phyloP scores from a whole-genome alignment of 1,140 invertebrate species.

The Pinna nobilis region DNA sequence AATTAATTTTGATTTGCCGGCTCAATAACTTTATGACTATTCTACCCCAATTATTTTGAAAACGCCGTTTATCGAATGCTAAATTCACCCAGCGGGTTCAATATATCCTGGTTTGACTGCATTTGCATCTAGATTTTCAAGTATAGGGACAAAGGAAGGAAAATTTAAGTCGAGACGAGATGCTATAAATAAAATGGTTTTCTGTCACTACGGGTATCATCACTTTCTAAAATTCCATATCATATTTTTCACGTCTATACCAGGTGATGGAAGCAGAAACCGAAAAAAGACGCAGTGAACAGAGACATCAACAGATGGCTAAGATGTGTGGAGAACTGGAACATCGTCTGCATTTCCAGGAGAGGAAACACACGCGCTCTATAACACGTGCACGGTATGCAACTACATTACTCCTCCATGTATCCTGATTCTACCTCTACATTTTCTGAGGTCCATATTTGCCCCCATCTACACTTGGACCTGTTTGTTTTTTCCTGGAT shows the following conservation, averaged over 20 bases:
- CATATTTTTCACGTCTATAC: slow-evolving; percentile 45
- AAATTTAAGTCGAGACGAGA: too few species aligned
- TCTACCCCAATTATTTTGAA: too few species aligned
- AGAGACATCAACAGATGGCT: slow-evolving; percentile 88
- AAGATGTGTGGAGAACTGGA: slow-evolving; percentile 62
- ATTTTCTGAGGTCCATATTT: too few species aligned
- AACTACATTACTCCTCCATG: too few species aligned
- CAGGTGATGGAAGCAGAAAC: slow-evolving; percentile 96
- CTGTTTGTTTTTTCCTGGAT: too few species aligned
- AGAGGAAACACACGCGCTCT: slow-evolving; percentile 85
- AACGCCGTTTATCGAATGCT: too few species aligned
- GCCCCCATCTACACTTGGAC: too few species aligned
- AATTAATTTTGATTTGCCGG: too few species aligned
- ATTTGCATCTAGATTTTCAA: background rate
- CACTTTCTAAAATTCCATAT: background rate
- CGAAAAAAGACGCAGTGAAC: slow-evolving; percentile 88
- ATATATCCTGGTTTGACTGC: background rate
- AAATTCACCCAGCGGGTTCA: too few species aligned
- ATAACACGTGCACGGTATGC: slow-evolving; percentile 83
- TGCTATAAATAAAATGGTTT: background rate
- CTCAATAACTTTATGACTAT: too few species aligned
- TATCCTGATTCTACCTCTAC: too few species aligned
- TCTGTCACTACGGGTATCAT: background rate
- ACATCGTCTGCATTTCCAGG: slow-evolving; percentile 79
- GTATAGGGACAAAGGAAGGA: too few species aligned